These are phyloP conservation scores for Maccullochella peelii DNA, from an alignment of 2,113 vertebrate species.

Conservation along the genomic window DNA sequence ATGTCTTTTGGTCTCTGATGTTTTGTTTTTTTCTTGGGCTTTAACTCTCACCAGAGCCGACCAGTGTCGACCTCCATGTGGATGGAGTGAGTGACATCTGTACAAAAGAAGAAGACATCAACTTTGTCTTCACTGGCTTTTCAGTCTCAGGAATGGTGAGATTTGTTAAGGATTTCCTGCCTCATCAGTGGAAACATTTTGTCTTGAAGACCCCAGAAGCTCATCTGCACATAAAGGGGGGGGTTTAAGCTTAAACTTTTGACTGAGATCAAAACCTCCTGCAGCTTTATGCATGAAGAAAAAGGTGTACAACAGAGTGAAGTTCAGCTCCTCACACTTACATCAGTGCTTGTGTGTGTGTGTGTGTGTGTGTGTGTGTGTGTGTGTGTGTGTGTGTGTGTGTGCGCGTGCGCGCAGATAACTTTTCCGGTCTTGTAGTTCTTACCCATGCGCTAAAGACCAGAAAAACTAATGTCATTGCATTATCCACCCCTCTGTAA, in stretches of 20 bases:
- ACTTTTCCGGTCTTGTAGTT: background rate
- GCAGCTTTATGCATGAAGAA: background rate
- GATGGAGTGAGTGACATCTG: slow-evolving; percentile 96
- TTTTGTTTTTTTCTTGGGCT: background rate
- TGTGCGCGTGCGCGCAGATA: background rate
- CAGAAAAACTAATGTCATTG: background rate
- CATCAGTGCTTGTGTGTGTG: background rate
- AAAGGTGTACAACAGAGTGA: background rate
- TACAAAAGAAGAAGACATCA: slow-evolving; percentile 97
- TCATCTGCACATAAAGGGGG: too few relatives aligned
- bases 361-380: background rate
- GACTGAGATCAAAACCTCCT: background rate
- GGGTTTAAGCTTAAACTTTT: background rate
- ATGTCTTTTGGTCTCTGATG: background rate
- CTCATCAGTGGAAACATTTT: background rate
- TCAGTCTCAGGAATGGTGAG: slow-evolving; percentile 93
- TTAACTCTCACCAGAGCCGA: slow-evolving; percentile 86
- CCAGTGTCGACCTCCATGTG: slow-evolving; percentile 93
- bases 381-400: background rate
- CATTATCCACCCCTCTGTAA: background rate
- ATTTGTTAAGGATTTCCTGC: background rate
- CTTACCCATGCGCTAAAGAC: background rate
- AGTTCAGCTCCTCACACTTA: background rate
- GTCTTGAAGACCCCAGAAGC: background rate
- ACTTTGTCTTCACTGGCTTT: slow-evolving; percentile 98